Evolutionary conservation across 2,113 vertebrate genomes (phyloP), one percentile per base, ranked within the genome.

Genomic region (Pavo muticus): DNA sequence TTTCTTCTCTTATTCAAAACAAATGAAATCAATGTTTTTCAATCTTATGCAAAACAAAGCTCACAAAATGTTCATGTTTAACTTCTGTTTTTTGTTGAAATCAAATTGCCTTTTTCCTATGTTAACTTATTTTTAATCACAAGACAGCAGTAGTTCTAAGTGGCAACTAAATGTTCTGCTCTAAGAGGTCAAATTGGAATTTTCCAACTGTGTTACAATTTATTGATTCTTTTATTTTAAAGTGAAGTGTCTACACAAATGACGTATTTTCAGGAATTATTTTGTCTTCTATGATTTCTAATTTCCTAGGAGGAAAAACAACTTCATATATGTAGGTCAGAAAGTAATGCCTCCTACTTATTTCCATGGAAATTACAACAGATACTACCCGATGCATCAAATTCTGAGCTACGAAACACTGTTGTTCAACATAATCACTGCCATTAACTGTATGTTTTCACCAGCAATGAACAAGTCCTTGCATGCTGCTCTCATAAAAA

Each of bases 111-210:
- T 21, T 80, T 72, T 90, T 50, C 11, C 6, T 77, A 10, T 64
- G 94, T 70, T 69, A 82, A 87, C 40, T 65, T 76, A 18, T 40
- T 82, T 85, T 94, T 83, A 69, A 73, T 77, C 61, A 69, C 42
- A 90, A 84, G 29, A 18, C 3, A 75, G 45, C 9, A 37, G 3
- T 25, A 68, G 3, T 68, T 84, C 44, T 75, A 72, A 39, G 32
- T 45, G 20, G 48, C 59, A 82, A 11, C 18, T 52, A 84, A 61
- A 70, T 42, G 2, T 42, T 71, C 32, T 82, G 10, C 65, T 67
- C n/a, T 61, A 56, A 69, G 30, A 79, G 54, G 35, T 54, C 63
- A 93, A 91, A 88, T 48, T 44, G 9, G 37, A 73, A 65, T 93
- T 93, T 95, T 84, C 27, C 4, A 37, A 40, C 15, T 72, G 65